phyloP scores from a whole-genome alignment of 1,140 invertebrate species.

The Nephila pilipes region DNA sequence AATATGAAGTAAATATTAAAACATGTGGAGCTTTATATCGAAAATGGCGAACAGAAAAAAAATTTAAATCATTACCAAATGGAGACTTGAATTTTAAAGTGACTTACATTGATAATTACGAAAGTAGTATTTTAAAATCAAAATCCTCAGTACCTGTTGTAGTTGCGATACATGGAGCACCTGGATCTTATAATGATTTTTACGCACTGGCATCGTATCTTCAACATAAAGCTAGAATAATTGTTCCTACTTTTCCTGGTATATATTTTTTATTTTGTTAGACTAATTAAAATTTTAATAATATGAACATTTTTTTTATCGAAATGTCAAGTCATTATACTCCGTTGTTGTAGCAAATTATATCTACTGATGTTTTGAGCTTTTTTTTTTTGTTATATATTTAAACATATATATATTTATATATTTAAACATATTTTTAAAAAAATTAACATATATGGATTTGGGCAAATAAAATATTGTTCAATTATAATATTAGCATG shows the following conservation, averaged over 20 bases:
- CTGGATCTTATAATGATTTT: constrained; percentile 77
- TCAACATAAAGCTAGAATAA: constrained; percentile 59
- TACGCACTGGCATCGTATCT: constrained; percentile 63
- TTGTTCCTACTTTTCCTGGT: constrained; percentile 77
- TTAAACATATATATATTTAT: too few relatives aligned
- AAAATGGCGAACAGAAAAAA: constrained; percentile 66
- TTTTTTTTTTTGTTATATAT: too few relatives aligned
- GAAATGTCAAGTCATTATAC: too few relatives aligned
- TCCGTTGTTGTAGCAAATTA: too few relatives aligned
- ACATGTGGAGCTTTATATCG: constrained; percentile 77
- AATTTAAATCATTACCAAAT: constrained; percentile 59
- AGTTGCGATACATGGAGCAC: constrained; percentile 77
- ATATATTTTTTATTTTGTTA: too few relatives aligned
- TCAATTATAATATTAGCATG: too few relatives aligned
- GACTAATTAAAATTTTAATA: too few relatives aligned
- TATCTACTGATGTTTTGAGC: too few relatives aligned
- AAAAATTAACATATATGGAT: too few relatives aligned
- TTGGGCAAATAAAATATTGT: too few relatives aligned
- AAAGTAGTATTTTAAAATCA: background rate
- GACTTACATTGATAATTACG: constrained; percentile 74
- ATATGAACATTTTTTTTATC: too few relatives aligned
- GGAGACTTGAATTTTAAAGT: constrained; percentile 68
- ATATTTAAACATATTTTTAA: too few relatives aligned
- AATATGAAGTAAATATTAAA: constrained; percentile 48
- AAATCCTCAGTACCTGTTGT: constrained; percentile 5